phyloP scores from a whole-genome alignment of 2,797 vertebrate species.

The Melanogrammus aeglefinus region DNA sequence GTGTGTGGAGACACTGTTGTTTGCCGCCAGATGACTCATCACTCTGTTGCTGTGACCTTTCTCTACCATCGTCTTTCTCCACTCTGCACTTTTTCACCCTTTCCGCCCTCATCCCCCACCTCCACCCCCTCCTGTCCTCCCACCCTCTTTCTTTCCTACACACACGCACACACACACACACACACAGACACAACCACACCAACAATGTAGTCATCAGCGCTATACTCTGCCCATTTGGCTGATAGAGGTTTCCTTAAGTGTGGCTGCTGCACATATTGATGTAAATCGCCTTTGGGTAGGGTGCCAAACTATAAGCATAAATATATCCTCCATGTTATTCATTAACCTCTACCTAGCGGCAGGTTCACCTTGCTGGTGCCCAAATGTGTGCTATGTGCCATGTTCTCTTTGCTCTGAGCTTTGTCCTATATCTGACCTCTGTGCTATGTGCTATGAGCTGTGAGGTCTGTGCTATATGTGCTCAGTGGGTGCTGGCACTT shows the following conservation, averaged over 20 bases:
- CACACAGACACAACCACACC: not conserved
- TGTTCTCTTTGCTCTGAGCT: no score
- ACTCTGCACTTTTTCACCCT: slow-evolving; percentile 20
- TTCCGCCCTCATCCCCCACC: not conserved
- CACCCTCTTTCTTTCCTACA: not conserved
- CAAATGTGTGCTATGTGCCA: not conserved
- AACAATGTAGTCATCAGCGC: not conserved
- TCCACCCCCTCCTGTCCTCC: not conserved
- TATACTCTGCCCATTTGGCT: not conserved
- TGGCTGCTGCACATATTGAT: not conserved
- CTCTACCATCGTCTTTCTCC: slow-evolving; percentile 27
- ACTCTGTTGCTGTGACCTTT: slow-evolving; percentile 60
- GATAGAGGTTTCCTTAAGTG: not conserved
- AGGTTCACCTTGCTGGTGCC: not conserved
- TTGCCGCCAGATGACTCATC: slow-evolving; percentile 59
- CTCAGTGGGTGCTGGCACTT: slow-evolving; percentile 4
- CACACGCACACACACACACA: not conserved
- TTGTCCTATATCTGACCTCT: no score
- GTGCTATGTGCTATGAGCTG: no score
- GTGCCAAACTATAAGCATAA: not conserved
- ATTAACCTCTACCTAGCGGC: not conserved
- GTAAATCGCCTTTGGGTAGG: not conserved
- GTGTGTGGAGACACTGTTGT: slow-evolving; percentile 23
- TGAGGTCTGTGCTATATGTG: not conserved
- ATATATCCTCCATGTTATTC: not conserved